Conservation (phyloP, 2,888 invertebrate species). For the Cryptosula pallasiana region DNA sequence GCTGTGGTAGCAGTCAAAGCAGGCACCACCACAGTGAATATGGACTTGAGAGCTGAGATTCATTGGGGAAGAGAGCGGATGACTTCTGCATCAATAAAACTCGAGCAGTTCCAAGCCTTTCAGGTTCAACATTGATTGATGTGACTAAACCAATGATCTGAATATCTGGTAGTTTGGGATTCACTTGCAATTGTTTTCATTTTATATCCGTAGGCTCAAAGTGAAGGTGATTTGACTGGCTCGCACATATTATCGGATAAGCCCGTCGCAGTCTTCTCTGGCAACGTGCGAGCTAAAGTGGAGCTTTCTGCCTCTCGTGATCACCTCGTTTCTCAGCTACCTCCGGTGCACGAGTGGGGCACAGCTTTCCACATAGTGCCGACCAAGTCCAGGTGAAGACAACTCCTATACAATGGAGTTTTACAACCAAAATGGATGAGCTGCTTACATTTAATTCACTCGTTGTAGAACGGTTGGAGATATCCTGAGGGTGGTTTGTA, state of each 20-base stretch:
- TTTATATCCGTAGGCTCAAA: not conserved
- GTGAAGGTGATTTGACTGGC: slow-evolving; percentile 14
- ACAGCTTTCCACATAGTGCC: slow-evolving; percentile 1
- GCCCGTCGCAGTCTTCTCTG: slow-evolving; percentile 18
- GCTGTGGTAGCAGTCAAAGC: slow-evolving; percentile 7
- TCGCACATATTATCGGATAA: not conserved
- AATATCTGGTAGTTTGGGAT: too few relatives aligned
- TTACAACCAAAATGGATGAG: too few relatives aligned
- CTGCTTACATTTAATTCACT: too few relatives aligned
- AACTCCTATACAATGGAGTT: too few relatives aligned
- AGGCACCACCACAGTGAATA: not conserved
- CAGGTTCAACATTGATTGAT: too few relatives aligned
- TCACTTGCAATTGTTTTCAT: too few relatives aligned
- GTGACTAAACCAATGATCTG: too few relatives aligned
- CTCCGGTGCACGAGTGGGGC: not conserved
- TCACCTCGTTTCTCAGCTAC: slow-evolving; percentile 15
- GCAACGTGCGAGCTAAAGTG: slow-evolving; percentile 18
- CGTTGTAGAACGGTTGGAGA: not conserved
- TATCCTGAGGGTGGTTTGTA: not conserved
- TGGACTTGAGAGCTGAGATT: not conserved
- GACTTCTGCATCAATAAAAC: not conserved
- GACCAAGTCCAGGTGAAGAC: not conserved
- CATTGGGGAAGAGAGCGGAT: not conserved
- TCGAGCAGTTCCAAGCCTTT: not conserved
- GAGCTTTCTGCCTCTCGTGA: not conserved